These are phyloP conservation scores for Cyanistes caeruleus DNA, from an alignment of 2,113 vertebrate genomes.

Conservation along the genomic window DNA sequence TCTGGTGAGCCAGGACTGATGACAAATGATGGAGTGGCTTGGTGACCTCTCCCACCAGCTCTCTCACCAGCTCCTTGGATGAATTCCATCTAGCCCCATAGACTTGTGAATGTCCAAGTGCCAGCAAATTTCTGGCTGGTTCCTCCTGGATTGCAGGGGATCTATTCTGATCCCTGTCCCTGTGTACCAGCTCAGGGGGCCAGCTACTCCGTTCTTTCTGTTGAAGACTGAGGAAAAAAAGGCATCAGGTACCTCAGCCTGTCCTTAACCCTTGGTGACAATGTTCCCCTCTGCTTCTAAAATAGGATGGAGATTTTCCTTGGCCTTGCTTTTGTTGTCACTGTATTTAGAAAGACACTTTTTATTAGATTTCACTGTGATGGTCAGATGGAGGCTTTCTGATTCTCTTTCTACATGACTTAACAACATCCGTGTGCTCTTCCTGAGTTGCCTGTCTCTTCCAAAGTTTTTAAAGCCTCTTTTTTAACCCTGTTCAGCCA, in stretches of 20 bases:
- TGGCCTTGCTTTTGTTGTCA: neutral
- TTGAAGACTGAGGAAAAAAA: neutral
- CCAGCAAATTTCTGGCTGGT: neutral
- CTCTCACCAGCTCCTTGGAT: neutral
- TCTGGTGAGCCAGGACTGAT: rapidly evolving
- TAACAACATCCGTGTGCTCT: neutral
- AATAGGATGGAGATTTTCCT: neutral
- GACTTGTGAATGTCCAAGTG: neutral
- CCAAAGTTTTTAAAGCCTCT: neutral
- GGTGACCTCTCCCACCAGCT: neutral
- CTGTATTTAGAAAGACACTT: neutral
- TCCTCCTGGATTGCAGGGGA: neutral
- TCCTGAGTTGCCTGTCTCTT: neutral
- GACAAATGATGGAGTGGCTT: neutral
- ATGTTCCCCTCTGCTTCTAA: neutral
- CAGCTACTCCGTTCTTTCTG: neutral
- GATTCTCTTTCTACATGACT: neutral
- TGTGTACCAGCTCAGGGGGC: neutral
- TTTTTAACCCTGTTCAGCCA: neutral
- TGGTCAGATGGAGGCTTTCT: neutral
- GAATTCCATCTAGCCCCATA: neutral
- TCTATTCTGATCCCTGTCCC: neutral
- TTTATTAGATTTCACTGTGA: neutral
- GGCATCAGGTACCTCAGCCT: neutral
- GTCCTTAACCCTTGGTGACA: neutral